Conservation (phyloP, 2,113 vertebrate species). For the Anoura caudifer region DNA sequence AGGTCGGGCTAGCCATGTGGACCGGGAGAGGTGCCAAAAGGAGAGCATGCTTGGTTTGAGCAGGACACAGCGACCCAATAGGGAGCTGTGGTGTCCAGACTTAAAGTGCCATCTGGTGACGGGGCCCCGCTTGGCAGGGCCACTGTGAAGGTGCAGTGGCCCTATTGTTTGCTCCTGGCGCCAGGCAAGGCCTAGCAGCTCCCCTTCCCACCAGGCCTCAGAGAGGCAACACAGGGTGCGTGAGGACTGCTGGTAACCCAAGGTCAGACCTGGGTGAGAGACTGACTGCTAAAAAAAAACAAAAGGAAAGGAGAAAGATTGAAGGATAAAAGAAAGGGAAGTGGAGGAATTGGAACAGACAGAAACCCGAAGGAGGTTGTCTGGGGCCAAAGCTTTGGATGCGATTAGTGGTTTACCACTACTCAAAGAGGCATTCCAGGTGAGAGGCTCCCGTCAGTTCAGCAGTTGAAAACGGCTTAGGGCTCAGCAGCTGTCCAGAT, state of each 20-base stretch:
- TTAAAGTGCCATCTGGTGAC: not conserved
- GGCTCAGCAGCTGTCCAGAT: not conserved
- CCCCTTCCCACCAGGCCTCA: constrained; percentile 5
- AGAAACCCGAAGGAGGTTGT: not conserved
- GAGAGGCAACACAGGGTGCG: not conserved
- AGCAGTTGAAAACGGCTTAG: not conserved
- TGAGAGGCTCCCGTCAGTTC: not conserved
- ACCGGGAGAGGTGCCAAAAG: not conserved
- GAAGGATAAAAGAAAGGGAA: not conserved
- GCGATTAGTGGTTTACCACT: not conserved
- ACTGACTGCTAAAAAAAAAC: not conserved
- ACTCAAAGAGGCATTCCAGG: not conserved
- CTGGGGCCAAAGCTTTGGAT: not conserved
- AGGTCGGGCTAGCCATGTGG: not conserved
- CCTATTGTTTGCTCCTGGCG: constrained; percentile 10
- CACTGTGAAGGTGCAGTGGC: not conserved
- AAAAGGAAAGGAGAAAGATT: not conserved
- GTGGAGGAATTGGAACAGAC: not conserved
- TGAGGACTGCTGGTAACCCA: not conserved
- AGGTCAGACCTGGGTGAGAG: not conserved
- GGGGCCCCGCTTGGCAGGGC: not conserved
- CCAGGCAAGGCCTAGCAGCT: constrained; percentile 1
- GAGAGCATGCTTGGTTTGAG: not conserved
- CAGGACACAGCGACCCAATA: not conserved
- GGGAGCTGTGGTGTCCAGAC: not conserved